Evolutionary conservation across 2,113 vertebrate genomes (phyloP).

Genomic region (Sigmodon hispidus): DNA sequence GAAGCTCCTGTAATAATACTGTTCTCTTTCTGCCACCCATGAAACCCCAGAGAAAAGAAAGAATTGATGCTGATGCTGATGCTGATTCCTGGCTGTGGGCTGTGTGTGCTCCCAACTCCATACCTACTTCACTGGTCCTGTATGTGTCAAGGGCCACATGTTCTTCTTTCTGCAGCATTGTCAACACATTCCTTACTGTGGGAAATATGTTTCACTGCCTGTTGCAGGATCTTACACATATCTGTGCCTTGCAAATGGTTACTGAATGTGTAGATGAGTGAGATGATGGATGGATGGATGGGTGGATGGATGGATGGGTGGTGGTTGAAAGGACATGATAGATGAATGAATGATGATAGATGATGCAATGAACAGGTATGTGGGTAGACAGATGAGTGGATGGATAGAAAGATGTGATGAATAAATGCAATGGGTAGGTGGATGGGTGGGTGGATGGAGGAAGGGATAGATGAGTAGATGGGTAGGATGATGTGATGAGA

Average conservation of each 20-base stretch:
- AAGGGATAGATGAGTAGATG: not conserved
- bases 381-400: not conserved
- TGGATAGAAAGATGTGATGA: not conserved
- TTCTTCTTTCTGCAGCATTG: not conserved
- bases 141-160: not conserved
- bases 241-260: not conserved
- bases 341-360: too few relatives aligned
- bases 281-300: not conserved
- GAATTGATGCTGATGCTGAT: not conserved
- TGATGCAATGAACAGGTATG: not conserved
- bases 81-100: not conserved
- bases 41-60: not conserved
- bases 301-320: too few relatives aligned
- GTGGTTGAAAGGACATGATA: not conserved
- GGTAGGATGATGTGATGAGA: too few relatives aligned
- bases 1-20: accelerated
- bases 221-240: not conserved
- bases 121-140: not conserved
- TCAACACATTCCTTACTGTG: not conserved
- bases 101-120: not conserved
- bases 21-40: too few relatives aligned
- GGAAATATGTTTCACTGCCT: not conserved
- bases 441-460: not conserved
- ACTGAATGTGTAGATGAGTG: not conserved
- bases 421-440: not conserved